phyloP scores from a whole-genome alignment of 1,140 invertebrate species.

The Leptinotarsa lineolata region DNA sequence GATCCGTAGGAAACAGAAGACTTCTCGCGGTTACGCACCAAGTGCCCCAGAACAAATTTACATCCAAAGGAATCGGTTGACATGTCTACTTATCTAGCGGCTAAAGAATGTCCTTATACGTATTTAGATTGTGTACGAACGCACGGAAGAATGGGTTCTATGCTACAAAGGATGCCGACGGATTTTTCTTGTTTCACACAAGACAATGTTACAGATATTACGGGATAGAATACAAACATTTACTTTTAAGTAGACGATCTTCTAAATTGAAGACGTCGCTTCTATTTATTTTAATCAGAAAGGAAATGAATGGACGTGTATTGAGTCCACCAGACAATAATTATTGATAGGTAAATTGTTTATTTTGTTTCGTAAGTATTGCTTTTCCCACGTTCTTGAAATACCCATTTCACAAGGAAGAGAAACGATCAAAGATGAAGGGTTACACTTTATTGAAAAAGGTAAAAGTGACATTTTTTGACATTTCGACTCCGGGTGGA shows the following conservation, averaged over 20 bases:
- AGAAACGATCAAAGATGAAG: no score
- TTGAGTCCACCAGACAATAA: background rate
- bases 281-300: slow-evolving; percentile 29
- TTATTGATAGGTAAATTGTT: background rate
- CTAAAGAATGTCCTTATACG: slow-evolving; percentile 54
- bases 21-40: slow-evolving; percentile 40
- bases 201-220: slow-evolving; percentile 51
- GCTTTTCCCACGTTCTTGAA: background rate
- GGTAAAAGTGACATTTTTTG: no score
- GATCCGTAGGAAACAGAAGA: slow-evolving; percentile 20
- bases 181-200: slow-evolving; percentile 51
- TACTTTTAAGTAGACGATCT: slow-evolving; percentile 33
- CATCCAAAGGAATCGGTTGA: slow-evolving; percentile 53
- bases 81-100: slow-evolving; percentile 53
- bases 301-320: slow-evolving; percentile 14
- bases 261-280: slow-evolving; percentile 33
- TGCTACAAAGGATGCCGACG: slow-evolving; percentile 50
- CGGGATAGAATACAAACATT: slow-evolving; percentile 37
- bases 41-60: slow-evolving; percentile 52
- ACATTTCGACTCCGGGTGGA: no score
- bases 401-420: no score
- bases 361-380: background rate
- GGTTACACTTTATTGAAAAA: no score
- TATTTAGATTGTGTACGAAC: slow-evolving; percentile 52
- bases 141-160: slow-evolving; percentile 50